Evolutionary conservation across 1,140 invertebrate genomes (phyloP).

Genomic region (Brachionus angularis): DNA sequence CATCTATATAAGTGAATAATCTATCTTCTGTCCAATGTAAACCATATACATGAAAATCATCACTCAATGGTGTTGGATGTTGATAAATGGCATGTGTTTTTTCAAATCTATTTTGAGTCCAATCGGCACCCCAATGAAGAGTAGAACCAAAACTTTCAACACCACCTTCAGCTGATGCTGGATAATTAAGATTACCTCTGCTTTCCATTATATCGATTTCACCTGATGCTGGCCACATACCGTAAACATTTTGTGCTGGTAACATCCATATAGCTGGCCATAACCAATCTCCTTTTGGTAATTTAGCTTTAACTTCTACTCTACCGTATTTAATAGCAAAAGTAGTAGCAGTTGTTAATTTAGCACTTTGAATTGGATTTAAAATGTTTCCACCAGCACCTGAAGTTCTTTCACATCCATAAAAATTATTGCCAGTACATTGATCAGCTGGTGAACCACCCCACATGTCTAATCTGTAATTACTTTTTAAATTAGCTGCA

Average conservation of each 20-base stretch:
- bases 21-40: constrained; percentile 9
- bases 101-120: constrained; percentile 43
- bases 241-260: constrained; percentile 50
- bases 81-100: background rate
- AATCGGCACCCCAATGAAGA: constrained; percentile 48
- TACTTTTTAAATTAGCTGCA: background rate
- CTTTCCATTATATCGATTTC: constrained; percentile 57
- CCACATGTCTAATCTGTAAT: constrained; percentile 23
- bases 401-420: constrained; percentile 49
- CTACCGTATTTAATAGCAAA: constrained; percentile 70
- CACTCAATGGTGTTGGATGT: background rate
- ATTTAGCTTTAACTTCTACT: constrained; percentile 70
- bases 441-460: constrained; percentile 45
- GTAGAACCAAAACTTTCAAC: constrained; percentile 45
- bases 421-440: constrained; percentile 49
- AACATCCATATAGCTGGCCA: constrained; percentile 64
- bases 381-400: constrained; percentile 54
- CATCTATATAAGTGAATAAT: constrained; percentile 29
- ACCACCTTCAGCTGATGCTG: constrained; percentile 16
- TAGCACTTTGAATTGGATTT: constrained; percentile 65
- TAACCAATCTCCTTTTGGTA: constrained; percentile 73
- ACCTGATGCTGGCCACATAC: constrained; percentile 55
- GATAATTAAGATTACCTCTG: constrained; percentile 47
- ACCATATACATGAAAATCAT: constrained; percentile 31
- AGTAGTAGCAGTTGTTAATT: constrained; percentile 64